phyloP scores from a whole-genome alignment of 2,888 invertebrate species.

The Xestoiulus laeticollis region DNA sequence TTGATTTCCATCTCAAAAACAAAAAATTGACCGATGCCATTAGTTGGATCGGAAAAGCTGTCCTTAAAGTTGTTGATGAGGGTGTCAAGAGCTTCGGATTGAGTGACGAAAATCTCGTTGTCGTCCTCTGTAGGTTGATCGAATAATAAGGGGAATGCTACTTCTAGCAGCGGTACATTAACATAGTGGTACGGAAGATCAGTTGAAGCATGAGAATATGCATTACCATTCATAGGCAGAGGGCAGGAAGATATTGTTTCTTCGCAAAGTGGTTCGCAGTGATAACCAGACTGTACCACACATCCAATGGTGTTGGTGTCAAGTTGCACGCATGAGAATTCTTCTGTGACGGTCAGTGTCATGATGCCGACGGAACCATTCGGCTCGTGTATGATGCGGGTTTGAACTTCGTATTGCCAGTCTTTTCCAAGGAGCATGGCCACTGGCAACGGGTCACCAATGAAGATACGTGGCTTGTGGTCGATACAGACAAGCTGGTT shows the following conservation, averaged over 20 bases:
- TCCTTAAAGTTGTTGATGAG: not conserved
- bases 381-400: not conserved
- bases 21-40: not conserved
- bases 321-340: not conserved
- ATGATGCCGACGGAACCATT: conserved; percentile 44
- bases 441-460: conserved; percentile 18
- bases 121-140: too few relatives aligned
- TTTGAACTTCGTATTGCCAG: conserved; percentile 46
- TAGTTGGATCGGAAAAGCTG: not conserved
- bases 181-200: too few relatives aligned
- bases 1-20: not conserved
- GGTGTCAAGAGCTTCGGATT: too few relatives aligned
- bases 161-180: too few relatives aligned
- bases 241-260: too few relatives aligned
- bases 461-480: conserved; percentile 15
- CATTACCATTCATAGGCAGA: too few relatives aligned
- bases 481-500: not conserved
- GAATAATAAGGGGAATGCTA: too few relatives aligned
- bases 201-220: not conserved
- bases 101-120: too few relatives aligned
- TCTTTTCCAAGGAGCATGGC: conserved; percentile 46
- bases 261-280: not conserved
- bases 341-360: not conserved
- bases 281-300: too few relatives aligned
- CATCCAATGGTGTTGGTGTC: not conserved